phyloP scores from a whole-genome alignment of 2,797 vertebrate genomes.

The Oryzias dopingdopingensis region DNA sequence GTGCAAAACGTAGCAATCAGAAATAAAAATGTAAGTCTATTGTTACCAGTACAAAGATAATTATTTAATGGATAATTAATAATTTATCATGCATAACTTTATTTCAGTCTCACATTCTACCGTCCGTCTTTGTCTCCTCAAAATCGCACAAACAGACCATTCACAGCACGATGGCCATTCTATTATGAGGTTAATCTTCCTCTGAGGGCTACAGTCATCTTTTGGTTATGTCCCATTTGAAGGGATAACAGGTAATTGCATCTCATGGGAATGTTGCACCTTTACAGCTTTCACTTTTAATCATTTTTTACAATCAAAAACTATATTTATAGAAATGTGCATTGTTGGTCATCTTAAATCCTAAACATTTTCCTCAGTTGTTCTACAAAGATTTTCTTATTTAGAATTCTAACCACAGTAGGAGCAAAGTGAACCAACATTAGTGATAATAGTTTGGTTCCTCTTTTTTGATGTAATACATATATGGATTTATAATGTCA shows the following conservation, averaged over 20 bases:
- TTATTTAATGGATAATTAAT: no score
- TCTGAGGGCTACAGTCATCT: conserved; percentile 1
- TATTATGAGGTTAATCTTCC: neutral
- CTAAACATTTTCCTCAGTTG: conserved; percentile 27
- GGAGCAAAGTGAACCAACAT: conserved; percentile 24
- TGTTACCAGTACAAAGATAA: no score
- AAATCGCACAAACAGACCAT: no score
- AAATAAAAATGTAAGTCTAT: no score
- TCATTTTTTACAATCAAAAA: conserved; percentile 2
- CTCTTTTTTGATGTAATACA: conserved; percentile 72
- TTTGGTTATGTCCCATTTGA: conserved; percentile 19
- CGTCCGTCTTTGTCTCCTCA: no score
- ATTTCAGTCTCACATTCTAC: no score
- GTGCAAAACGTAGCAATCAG: no score
- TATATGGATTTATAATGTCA: conserved; percentile 73
- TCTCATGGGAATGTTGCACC: neutral
- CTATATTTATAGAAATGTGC: neutral
- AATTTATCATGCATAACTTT: no score
- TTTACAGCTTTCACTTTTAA: conserved; percentile 2
- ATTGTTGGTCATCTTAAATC: neutral
- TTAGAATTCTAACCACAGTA: conserved; percentile 11
- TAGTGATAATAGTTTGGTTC: conserved; percentile 56
- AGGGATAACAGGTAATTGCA: conserved; percentile 15
- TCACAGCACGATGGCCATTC: neutral
- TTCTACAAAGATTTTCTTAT: conserved; percentile 6